Conservation (phyloP, 2,888 invertebrate species). For the Drosophila nigricruria region DNA sequence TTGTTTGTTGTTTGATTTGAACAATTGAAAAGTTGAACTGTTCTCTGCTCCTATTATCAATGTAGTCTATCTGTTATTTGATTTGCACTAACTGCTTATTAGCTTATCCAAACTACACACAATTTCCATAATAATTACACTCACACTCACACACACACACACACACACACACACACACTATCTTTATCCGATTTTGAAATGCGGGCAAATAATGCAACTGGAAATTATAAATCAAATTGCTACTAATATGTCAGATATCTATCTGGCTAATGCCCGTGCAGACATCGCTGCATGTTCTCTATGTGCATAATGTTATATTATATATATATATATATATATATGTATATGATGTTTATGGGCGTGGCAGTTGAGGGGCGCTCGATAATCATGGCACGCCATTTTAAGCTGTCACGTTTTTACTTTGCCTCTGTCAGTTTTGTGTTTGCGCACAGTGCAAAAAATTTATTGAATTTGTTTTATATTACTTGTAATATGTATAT, state of each 20-base stretch:
- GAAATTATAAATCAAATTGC: slow-evolving; percentile 58
- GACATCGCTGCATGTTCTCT: slow-evolving; percentile 20
- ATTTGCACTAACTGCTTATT: slow-evolving; percentile 43
- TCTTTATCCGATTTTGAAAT: slow-evolving; percentile 43
- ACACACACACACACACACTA: neutral
- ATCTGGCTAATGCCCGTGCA: slow-evolving; percentile 43
- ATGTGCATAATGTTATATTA: slow-evolving; percentile 9
- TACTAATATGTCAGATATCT: slow-evolving; percentile 65
- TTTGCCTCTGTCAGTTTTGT: neutral
- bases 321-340: neutral
- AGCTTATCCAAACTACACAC: slow-evolving; percentile 34
- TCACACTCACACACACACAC: slow-evolving; percentile 1
- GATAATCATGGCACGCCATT: slow-evolving; percentile 65
- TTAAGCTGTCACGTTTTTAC: slow-evolving; percentile 47
- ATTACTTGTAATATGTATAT: neutral
- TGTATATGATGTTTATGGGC: slow-evolving; percentile 30
- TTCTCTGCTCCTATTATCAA: slow-evolving; percentile 1
- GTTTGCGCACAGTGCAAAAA: slow-evolving; percentile 1
- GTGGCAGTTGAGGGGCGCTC: slow-evolving; percentile 36
- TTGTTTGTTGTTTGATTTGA: neutral
- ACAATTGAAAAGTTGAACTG: neutral
- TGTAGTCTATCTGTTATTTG: neutral
- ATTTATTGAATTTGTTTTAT: neutral
- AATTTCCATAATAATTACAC: slow-evolving; percentile 36
- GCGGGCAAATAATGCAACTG: slow-evolving; percentile 55